Percentiles rank a stretch among this genome's conserved stretches.
These are phyloP conservation scores for Cryptotis parvus DNA, from an alignment of 2,113 vertebrate species.

Conservation along the genomic window DNA sequence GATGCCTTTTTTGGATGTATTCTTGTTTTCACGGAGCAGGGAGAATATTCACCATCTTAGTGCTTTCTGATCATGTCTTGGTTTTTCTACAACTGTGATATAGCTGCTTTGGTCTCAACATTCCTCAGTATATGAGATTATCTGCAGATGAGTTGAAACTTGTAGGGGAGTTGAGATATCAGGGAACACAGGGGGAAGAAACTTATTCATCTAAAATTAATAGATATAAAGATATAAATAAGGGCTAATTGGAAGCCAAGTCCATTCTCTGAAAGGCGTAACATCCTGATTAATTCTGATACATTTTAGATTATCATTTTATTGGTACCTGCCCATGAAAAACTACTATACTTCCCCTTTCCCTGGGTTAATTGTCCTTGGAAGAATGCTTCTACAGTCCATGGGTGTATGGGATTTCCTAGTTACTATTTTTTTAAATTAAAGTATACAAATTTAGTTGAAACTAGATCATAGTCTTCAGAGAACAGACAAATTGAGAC, in stretches of 20 bases:
- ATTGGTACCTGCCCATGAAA: constrained; percentile 19
- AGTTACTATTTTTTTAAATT: constrained; percentile 50
- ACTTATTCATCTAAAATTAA: constrained; percentile 1
- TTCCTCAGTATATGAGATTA: background rate
- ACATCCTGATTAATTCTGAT: background rate
- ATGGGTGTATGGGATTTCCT: constrained; percentile 14
- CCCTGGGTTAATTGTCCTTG: background rate
- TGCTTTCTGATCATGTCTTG: background rate
- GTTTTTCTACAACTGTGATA: constrained; percentile 42
- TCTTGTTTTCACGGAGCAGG: background rate
- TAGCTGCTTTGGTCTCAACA: background rate
- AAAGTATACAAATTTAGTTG: constrained; percentile 67
- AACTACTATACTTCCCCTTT: background rate
- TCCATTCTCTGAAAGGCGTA: background rate
- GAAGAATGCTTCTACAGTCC: constrained; percentile 27
- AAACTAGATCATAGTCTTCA: constrained; percentile 82
- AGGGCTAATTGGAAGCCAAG: background rate
- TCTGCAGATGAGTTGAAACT: background rate
- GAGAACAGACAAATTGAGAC: constrained; percentile 77
- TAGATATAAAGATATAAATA: background rate
- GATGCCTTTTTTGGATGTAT: background rate
- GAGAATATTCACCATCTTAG: background rate
- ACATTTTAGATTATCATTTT: constrained; percentile 10
- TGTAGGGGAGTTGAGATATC: background rate
- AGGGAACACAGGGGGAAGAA: constrained; percentile 33